These are phyloP conservation scores for Brevimyrus niger DNA, from an alignment of 2,113 vertebrate species.

Conservation along the genomic window DNA sequence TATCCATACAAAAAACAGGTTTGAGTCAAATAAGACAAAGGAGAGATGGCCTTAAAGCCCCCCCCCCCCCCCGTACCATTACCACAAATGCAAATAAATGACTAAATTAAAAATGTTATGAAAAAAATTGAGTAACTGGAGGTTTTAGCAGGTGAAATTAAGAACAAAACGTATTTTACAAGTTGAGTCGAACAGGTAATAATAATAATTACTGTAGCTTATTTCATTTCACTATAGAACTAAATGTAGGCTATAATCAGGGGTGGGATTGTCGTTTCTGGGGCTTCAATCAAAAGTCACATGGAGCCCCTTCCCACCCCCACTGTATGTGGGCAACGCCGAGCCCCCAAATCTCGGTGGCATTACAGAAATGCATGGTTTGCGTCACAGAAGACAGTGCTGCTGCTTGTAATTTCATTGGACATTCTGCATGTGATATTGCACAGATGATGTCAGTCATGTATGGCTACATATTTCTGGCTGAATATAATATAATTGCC, in stretches of 20 bases:
- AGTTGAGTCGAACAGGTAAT: background rate
- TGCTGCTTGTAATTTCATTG: background rate
- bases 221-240: background rate
- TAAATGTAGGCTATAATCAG: background rate
- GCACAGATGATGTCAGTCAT: background rate
- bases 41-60: background rate
- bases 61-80: background rate
- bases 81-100: background rate
- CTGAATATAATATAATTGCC: background rate
- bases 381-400: background rate
- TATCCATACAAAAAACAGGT: background rate
- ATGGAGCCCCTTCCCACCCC: background rate
- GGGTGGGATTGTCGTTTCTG: background rate
- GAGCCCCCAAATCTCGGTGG: background rate
- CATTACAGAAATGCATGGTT: background rate
- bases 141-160: background rate
- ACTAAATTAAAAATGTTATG: background rate
- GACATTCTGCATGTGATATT: background rate
- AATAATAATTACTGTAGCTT: background rate
- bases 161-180: background rate
- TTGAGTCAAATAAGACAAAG: background rate
- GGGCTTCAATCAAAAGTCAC: background rate
- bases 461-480: background rate
- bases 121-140: background rate
- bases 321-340: background rate